Percentiles rank a stretch among this genome's conserved stretches.
These are phyloP conservation scores for Epiblema foenella DNA, from an alignment of 2,888 invertebrate species.

Conservation along the genomic window DNA sequence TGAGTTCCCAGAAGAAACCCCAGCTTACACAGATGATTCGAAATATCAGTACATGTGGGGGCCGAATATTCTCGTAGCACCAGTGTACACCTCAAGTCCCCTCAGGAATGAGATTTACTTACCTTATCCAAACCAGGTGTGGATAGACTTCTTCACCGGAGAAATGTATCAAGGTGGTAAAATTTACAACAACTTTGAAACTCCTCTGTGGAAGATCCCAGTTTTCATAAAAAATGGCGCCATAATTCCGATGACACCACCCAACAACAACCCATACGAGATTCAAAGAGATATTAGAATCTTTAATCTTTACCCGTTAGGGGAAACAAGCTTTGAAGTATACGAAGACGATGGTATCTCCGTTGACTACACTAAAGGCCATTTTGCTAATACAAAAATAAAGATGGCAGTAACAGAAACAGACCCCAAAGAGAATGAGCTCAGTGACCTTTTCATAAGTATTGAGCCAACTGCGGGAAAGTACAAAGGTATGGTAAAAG, in stretches of 20 bases:
- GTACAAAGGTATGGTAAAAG: slow-evolving; percentile 64
- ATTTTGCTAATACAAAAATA: slow-evolving; percentile 64
- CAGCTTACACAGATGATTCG: slow-evolving; percentile 68
- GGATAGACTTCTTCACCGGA: slow-evolving; percentile 76
- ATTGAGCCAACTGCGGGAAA: slow-evolving; percentile 67
- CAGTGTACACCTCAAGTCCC: slow-evolving; percentile 64
- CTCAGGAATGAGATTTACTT: slow-evolving; percentile 70
- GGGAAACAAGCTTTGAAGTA: slow-evolving; percentile 59
- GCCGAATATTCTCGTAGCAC: slow-evolving; percentile 73
- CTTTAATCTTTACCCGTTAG: slow-evolving; percentile 69
- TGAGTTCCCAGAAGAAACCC: slow-evolving; percentile 67
- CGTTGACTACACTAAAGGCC: slow-evolving; percentile 61
- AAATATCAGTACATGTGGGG: slow-evolving; percentile 82
- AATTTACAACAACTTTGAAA: slow-evolving; percentile 65
- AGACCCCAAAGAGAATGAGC: slow-evolving; percentile 59
- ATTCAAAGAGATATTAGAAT: slow-evolving; percentile 66
- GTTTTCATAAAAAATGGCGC: slow-evolving; percentile 75
- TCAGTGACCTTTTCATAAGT: slow-evolving; percentile 61
- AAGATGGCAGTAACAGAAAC: slow-evolving; percentile 51
- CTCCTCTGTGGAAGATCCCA: slow-evolving; percentile 76
- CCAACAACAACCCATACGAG: slow-evolving; percentile 73
- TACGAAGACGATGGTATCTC: slow-evolving; percentile 78
- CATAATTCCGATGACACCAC: slow-evolving; percentile 73
- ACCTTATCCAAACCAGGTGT: slow-evolving; percentile 67
- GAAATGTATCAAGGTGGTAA: slow-evolving; percentile 75